Conservation (phyloP, 1,140 invertebrate genomes). For the Helicoverpa zea region DNA sequence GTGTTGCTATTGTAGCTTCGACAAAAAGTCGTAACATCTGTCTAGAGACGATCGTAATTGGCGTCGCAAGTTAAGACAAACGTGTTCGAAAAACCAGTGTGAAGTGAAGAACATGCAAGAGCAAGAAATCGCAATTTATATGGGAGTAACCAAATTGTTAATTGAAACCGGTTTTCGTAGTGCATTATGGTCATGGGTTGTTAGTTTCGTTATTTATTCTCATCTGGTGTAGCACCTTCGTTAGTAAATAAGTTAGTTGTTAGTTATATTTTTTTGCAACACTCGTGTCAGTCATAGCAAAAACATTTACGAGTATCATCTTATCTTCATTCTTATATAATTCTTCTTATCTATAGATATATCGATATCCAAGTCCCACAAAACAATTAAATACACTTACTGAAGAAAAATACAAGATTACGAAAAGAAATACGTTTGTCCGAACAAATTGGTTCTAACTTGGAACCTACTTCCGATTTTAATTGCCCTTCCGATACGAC, state of each 20-base stretch:
- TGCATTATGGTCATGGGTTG: slow-evolving; percentile 7
- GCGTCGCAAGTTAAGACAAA: background rate
- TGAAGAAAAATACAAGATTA: too few relatives aligned
- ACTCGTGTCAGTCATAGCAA: too few relatives aligned
- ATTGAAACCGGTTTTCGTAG: slow-evolving; percentile 9
- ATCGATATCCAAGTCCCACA: too few relatives aligned
- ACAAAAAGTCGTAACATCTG: slow-evolving; percentile 29
- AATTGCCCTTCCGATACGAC: slow-evolving; percentile 33
- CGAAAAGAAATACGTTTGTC: background rate
- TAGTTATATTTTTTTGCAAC: too few relatives aligned
- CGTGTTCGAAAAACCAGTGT: slow-evolving; percentile 21
- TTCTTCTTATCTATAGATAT: too few relatives aligned
- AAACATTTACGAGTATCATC: too few relatives aligned
- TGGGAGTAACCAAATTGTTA: slow-evolving; percentile 7
- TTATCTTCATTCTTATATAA: too few relatives aligned
- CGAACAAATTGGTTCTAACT: slow-evolving; percentile 1
- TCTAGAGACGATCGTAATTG: slow-evolving; percentile 8
- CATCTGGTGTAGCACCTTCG: too few relatives aligned
- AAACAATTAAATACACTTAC: too few relatives aligned
- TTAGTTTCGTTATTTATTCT: background rate
- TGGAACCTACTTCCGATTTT: slow-evolving; percentile 24
- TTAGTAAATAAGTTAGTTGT: too few relatives aligned
- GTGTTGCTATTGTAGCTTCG: slow-evolving; percentile 9
- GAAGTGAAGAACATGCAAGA: background rate
- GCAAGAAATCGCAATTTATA: slow-evolving; percentile 36